Evolutionary conservation across 1,140 invertebrate genomes (phyloP), one percentile per base, ranked within the genome.

Genomic region (Dermatophagoides farinae): DNA sequence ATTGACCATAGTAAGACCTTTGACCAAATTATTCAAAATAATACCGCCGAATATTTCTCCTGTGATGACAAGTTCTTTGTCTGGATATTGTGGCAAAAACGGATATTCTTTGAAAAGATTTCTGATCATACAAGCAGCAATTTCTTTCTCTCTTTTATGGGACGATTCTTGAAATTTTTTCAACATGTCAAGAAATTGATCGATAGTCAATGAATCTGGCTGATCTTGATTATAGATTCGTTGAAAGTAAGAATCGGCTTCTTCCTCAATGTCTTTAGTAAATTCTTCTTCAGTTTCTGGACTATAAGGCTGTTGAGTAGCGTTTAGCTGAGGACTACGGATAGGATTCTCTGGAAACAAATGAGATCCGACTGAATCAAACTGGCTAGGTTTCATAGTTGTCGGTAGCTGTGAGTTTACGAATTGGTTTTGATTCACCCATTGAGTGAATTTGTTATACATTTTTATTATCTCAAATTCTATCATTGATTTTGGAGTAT

Each of bases 41-140:
- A 99, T 97, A 20, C 93, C 93, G 41, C 95, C 95, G 74, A 98
- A 98, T 0, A 99, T 75, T 70, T 96, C 88, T 9, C 93, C 93
- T 1, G 95, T 99, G 18, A 90, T 96, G 67, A 92, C 84, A 1
- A 99, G 74, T 72, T 98, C 95, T 73, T 93, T 88, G 62, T 97
- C 93, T 0, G 95, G 95, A 74, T 99, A 99, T 70, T 97, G 90
- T 1, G 89, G 88, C 70, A 98, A 97, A 71, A 97, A 98, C 67
- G 84, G 80, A 71, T 97, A 97, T 71, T 99, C 95, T 73, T 98
- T 95, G 73, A 97, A 97, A 5, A 99, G 77, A 73, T 97, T 98
- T 31, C 90, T 77, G 50, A 99, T 74, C 88, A 98, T 97, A 70
- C 95, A 98, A n/a, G 82, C 82, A 70, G 93, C 97, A 0, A 98